Percentiles rank a stretch among this genome's conserved stretches.
Evolutionary conservation across 2,113 vertebrate species (phyloP).

Genomic region (Micromys minutus): DNA sequence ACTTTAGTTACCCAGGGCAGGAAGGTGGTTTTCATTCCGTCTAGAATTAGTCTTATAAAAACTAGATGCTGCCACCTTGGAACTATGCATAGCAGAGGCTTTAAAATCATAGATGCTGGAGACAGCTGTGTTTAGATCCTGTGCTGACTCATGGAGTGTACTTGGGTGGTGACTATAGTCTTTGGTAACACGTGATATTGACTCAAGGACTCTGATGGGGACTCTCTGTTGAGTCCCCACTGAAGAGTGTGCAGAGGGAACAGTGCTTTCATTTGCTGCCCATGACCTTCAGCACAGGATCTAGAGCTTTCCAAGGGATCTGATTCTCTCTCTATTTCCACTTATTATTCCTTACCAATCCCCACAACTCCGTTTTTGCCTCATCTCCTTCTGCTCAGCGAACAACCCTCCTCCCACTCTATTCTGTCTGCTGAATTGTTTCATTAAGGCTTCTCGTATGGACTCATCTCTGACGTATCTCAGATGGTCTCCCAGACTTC

Average conservation of each 20-base stretch:
- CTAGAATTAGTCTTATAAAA: background rate
- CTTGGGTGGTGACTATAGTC: background rate
- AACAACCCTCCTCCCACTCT: background rate
- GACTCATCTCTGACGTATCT: background rate
- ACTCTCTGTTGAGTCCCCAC: background rate
- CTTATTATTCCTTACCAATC: background rate
- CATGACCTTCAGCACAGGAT: background rate
- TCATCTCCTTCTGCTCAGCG: background rate
- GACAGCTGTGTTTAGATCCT: background rate
- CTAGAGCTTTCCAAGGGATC: background rate
- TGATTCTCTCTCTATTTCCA: background rate
- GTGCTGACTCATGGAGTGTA: background rate
- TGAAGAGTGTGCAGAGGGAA: background rate
- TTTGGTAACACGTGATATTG: background rate
- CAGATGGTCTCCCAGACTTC: background rate
- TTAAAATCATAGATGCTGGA: background rate
- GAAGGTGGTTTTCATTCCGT: background rate
- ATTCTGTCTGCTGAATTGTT: background rate
- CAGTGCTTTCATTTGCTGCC: background rate
- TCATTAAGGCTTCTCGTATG: background rate
- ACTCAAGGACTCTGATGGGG: background rate
- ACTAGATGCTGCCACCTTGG: background rate
- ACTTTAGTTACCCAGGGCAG: background rate
- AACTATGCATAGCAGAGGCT: background rate
- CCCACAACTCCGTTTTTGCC: background rate